A percentile compares a stretch with the other conserved stretches of the same genome.
These are phyloP conservation scores for Drosophila kanekoi DNA, from an alignment of 2,888 invertebrate genomes.

Conservation along the genomic window DNA sequence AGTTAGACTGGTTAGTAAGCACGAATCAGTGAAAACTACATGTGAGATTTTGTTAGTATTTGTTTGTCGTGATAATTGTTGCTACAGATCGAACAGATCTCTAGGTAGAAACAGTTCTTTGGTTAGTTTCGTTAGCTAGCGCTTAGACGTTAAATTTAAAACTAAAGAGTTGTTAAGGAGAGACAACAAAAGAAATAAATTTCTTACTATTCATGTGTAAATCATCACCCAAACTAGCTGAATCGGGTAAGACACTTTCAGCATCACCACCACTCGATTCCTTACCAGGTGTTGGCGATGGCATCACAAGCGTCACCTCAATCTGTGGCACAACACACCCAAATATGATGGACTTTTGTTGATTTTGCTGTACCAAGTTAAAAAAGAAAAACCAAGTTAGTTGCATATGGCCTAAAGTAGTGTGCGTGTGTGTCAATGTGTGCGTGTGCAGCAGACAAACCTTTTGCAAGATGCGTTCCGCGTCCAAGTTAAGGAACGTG, in stretches of 20 bases:
- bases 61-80: slow-evolving; percentile 6
- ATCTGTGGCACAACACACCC: slow-evolving; percentile 94
- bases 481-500: slow-evolving; percentile 92
- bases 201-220: slow-evolving; percentile 88
- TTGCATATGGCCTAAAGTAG: background rate
- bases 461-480: slow-evolving; percentile 89
- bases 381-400: slow-evolving; percentile 1
- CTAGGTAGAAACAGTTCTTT: slow-evolving; percentile 20
- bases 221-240: slow-evolving; percentile 93
- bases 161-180: slow-evolving; percentile 68
- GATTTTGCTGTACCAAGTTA: slow-evolving; percentile 77
- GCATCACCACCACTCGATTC: slow-evolving; percentile 94
- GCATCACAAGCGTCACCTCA: slow-evolving; percentile 95
- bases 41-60: slow-evolving; percentile 37
- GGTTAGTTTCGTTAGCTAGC: slow-evolving; percentile 44
- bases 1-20: slow-evolving; percentile 20
- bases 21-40: slow-evolving; percentile 56
- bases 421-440: background rate
- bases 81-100: slow-evolving; percentile 15
- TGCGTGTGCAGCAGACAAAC: slow-evolving; percentile 61
- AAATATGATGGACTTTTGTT: slow-evolving; percentile 87
- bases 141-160: slow-evolving; percentile 54
- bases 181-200: slow-evolving; percentile 79
- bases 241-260: slow-evolving; percentile 94
- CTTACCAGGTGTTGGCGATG: slow-evolving; percentile 92